Evolutionary conservation across 2,113 vertebrate species (phyloP), one percentile per base, ranked within the genome.

Genomic region (Platysteira castanea): DNA sequence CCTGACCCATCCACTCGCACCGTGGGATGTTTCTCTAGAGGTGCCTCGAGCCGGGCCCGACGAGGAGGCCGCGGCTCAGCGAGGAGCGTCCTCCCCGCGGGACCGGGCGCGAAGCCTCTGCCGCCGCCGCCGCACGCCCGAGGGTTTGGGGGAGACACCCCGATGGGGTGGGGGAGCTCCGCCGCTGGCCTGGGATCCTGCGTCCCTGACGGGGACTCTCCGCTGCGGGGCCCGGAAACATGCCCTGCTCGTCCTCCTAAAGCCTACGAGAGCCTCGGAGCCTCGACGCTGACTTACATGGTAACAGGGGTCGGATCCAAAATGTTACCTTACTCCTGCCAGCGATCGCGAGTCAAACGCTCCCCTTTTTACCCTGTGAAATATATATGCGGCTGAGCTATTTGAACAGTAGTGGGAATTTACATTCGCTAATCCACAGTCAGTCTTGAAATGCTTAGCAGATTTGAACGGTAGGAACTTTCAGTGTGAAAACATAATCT

Each of bases 341-440:
- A 65, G 83, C 8, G 24, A 52, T 28, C 4, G 47, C 73, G 7
- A 74, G 73, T 86, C 60, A 44, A 84, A 41, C 27, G 59, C 56
- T 93, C 56, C 54, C 65, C 57, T 46, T 93, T 86, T 84, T 86
- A 53, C 56, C 11, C 82, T 87, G 81, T 89, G 83, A 80, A 93
- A 94, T 93, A 84, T 54, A 89, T 78, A 83, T 30, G 69, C 17
- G 49, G 79, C 60, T 47, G 35, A 95, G 78, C 75, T 95, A 96
- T 95, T 93, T 81, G 89, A 87, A 96, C 75, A 60, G 91, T 65
- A 91, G 85, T 92, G 94, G 74, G 87, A 91, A 96, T 96, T 94
- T 57, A 73, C 67, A 87, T 89, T 92, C 39, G 61, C 70, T 88
- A 93, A 94, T 95, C 93, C 76, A 81, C 23, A 56, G 59, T 20